A percentile compares a stretch with the other conserved stretches of the same genome.
Evolutionary conservation across 1,140 invertebrate genomes (phyloP).

Genomic region (Bombus superbus): DNA sequence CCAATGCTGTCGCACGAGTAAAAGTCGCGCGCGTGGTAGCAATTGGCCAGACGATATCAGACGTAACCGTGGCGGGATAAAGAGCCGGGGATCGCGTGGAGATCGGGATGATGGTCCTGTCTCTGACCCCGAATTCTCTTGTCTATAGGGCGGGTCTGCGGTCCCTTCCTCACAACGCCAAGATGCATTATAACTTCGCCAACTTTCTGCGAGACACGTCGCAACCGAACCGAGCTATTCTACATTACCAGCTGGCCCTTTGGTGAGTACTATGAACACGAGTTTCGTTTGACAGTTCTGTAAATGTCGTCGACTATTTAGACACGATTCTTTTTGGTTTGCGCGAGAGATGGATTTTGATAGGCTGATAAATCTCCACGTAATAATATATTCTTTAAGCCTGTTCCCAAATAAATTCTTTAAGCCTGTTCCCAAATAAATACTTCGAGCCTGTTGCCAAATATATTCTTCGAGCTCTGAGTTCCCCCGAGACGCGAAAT

Average conservation of each 20-base stretch:
- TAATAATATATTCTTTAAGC: too few relatives aligned
- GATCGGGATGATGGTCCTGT: conserved; percentile 11
- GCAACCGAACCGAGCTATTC: conserved; percentile 87
- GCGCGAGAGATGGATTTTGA: too few relatives aligned
- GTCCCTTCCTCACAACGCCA: conserved; percentile 92
- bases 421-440: background rate
- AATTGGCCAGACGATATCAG: conserved; percentile 43
- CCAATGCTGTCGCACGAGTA: conserved; percentile 56
- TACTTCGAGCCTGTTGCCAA: background rate
- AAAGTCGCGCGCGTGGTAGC: conserved; percentile 29
- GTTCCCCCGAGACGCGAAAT: background rate
- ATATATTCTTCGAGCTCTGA: background rate
- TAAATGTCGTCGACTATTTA: background rate
- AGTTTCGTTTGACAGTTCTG: background rate
- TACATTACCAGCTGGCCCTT: conserved; percentile 91
- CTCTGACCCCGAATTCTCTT: conserved; percentile 60
- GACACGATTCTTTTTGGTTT: too few relatives aligned
- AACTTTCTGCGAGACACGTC: conserved; percentile 92
- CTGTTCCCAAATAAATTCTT: background rate
- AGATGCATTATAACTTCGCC: conserved; percentile 96
- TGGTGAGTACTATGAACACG: conserved; percentile 85
- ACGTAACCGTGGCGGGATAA: conserved; percentile 10
- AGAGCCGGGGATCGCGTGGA: conserved; percentile 18
- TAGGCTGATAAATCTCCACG: too few relatives aligned
- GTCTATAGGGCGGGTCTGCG: conserved; percentile 90